Evolutionary conservation across 2,113 vertebrate species (phyloP), one percentile per base, ranked within the genome.

Genomic region (Blennius ocellaris): DNA sequence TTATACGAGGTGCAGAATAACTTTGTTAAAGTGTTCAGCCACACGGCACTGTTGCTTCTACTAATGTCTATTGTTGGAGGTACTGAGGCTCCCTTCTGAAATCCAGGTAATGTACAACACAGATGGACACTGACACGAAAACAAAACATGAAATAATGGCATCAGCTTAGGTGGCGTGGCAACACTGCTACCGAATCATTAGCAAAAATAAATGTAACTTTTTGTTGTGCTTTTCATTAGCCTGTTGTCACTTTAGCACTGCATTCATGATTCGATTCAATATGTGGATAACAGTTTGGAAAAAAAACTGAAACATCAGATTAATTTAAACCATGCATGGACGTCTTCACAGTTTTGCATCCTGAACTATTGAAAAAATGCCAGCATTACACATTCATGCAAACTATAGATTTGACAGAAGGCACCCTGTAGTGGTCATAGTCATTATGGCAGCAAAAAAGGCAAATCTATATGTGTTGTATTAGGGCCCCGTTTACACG

Each of bases 181-280:
- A 14, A 43, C 14, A 11, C 11, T 57, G 43, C 54, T 48, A 43
- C 73, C 36, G 37, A 57, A 11, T 73, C n/a, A 56, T 52, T 62
- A 44, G 54, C 38, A 61, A 73, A 82, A 66, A 81, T 54, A 67
- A 30, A 0, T 62, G 39, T 15, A 11, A 39, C 21, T 47, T 69
- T 68, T 59, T 38, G 2, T 89, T 90, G 84, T 90, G 88, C 89
- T 90, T 88, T 85, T 85, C 69, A 49, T 41, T 59, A 56, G 57
- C 55, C 59, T 54, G 62, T 47, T 70, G 12, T 77, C 49, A 60
- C 58, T 72, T 65, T 11, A 54, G 51, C 72, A 38, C 16, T 45
- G 7, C 30, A 15, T n/a, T 11, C 59, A 5, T 56, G 4, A 41
- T 57, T 11, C 59, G 12, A 47, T 65, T 58, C 53, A 10, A 43